Evolutionary conservation across 2,888 invertebrate genomes (phyloP).

Genomic region (Aphelenchoides bicaudatus): DNA sequence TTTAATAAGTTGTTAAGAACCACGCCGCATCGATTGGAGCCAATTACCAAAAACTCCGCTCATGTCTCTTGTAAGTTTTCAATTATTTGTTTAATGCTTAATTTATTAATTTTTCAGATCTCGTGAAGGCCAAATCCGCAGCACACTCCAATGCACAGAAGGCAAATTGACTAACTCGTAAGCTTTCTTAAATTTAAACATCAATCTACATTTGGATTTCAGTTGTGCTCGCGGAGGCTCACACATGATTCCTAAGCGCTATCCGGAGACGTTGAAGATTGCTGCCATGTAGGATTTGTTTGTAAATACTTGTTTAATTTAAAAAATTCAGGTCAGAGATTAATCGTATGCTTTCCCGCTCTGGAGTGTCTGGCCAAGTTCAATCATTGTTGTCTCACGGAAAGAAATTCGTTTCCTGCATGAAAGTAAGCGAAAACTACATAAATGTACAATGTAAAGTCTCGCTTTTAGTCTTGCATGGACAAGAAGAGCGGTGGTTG

Average conservation of each 20-base stretch:
- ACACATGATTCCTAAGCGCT: conserved; percentile 53
- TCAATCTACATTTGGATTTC: conserved; percentile 22
- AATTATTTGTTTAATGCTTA: too few species aligned
- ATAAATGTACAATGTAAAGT: too few species aligned
- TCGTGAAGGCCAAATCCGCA: conserved; percentile 39
- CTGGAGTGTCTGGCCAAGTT: conserved; percentile 47
- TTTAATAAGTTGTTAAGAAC: conserved; percentile 29
- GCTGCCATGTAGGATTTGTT: conserved; percentile 46
- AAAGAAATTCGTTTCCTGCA: conserved; percentile 54
- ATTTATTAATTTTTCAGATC: too few species aligned
- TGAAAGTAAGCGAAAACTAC: too few species aligned
- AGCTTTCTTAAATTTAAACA: conserved; percentile 13
- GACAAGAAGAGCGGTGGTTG: conserved; percentile 40
- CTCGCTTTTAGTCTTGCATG: conserved; percentile 56
- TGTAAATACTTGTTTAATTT: conserved; percentile 27
- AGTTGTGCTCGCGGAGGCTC: conserved; percentile 42
- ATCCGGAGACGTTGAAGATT: conserved; percentile 57
- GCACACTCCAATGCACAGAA: conserved; percentile 45
- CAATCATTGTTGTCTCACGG: conserved; percentile 46
- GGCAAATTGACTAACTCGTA: conserved; percentile 37
- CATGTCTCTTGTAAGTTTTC: conserved; percentile 44
- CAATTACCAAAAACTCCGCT: conserved; percentile 42
- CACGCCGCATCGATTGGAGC: conserved; percentile 51
- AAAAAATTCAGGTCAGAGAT: conserved; percentile 49
- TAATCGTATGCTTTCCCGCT: conserved; percentile 42